Conservation (phyloP, 2,797 vertebrate species). For the Neomorphus geoffroyi region DNA sequence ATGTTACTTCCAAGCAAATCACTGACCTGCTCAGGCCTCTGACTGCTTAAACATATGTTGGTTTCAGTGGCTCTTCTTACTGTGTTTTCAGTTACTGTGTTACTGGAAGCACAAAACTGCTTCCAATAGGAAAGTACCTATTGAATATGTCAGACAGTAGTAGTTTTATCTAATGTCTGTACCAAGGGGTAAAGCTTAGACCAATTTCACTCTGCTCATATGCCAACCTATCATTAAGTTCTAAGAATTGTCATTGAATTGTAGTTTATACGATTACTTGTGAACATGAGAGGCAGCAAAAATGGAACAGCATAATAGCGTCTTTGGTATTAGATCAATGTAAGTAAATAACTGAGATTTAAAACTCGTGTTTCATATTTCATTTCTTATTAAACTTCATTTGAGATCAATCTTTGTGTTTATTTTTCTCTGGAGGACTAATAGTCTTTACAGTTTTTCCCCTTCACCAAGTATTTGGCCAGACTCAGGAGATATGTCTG, state of each 20-base stretch:
- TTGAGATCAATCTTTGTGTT: background rate
- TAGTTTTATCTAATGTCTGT: background rate
- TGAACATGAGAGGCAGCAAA: background rate
- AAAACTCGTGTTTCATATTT: background rate
- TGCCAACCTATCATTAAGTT: background rate
- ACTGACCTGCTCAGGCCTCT: background rate
- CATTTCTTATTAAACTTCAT: background rate
- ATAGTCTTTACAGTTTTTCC: background rate
- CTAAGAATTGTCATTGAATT: background rate
- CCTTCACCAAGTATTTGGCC: background rate
- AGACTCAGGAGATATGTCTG: background rate
- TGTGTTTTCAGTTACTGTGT: background rate
- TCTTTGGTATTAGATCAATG: background rate
- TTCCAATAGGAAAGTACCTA: background rate
- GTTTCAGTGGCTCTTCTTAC: background rate
- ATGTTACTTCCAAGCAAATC: background rate
- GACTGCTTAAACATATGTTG: background rate
- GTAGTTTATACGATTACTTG: background rate
- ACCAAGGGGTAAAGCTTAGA: background rate
- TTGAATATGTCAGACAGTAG: background rate
- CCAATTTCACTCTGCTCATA: background rate
- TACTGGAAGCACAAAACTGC: background rate
- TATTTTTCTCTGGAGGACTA: background rate
- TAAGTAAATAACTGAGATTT: slow-evolving; percentile 4
- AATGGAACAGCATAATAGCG: background rate